Percentiles rank a stretch among this genome's conserved stretches.
Conservation (phyloP, 2,888 invertebrate species). For the Lapara coniferarum region DNA sequence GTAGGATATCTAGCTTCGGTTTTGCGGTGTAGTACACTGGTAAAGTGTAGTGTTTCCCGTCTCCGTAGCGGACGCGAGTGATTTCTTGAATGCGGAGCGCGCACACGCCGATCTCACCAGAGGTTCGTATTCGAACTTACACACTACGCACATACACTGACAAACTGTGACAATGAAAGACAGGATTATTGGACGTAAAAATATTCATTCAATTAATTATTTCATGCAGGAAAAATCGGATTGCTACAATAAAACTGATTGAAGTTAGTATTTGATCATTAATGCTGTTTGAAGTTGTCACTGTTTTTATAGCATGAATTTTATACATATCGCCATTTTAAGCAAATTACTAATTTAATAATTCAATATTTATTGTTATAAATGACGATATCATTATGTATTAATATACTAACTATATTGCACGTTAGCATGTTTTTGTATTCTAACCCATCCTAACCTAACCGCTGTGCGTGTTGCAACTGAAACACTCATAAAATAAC, state of each 20-base stretch:
- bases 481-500: background rate
- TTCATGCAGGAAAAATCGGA: too few species aligned
- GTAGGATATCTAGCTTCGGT: background rate
- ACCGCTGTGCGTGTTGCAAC: background rate
- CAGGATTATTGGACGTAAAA: too few species aligned
- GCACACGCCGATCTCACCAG: conserved; percentile 72
- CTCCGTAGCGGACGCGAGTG: conserved; percentile 65
- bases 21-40: background rate
- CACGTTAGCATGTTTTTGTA: conserved; percentile 11
- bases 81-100: conserved; percentile 76
- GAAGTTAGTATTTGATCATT: too few species aligned
- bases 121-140: conserved; percentile 55
- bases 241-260: too few species aligned
- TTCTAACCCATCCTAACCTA: conserved; percentile 15
- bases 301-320: background rate
- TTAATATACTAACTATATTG: background rate
- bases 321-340: background rate
- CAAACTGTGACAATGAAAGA: background rate
- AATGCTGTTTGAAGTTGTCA: background rate
- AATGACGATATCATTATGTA: background rate
- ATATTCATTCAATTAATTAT: background rate
- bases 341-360: background rate
- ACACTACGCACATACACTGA: conserved; percentile 28
- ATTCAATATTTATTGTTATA: background rate
- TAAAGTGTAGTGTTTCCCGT: conserved; percentile 32